These are phyloP conservation scores for Cyanistes caeruleus DNA, from an alignment of 2,113 vertebrate species.

Conservation along the genomic window DNA sequence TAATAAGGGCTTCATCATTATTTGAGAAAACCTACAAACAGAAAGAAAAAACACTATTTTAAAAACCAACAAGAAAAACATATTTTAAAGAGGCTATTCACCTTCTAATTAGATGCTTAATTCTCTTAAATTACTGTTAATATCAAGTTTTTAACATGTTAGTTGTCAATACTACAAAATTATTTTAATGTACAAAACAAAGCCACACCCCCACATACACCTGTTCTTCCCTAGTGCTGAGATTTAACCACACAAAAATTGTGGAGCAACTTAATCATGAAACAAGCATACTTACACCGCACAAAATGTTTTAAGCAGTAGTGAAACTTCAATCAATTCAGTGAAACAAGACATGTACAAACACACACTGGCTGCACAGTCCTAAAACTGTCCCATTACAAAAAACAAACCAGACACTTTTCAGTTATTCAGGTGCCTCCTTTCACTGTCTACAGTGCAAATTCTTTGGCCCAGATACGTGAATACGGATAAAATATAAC, in stretches of 20 bases:
- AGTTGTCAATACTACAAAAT: not conserved
- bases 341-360: not conserved
- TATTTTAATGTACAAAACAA: not conserved
- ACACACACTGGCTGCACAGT: not conserved
- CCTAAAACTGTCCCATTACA: not conserved
- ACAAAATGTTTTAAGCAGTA: not conserved
- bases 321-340: not conserved
- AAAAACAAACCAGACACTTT: not conserved
- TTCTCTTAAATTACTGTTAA: not conserved
- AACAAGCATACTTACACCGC: not conserved
- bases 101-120: not conserved
- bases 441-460: not conserved
- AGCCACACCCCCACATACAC: not conserved
- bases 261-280: not conserved
- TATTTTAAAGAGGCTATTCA: not conserved
- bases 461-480: not conserved
- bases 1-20: conserved; percentile 94
- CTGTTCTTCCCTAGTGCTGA: not conserved
- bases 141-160: not conserved
- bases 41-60: not conserved
- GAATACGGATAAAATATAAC: not conserved
- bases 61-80: not conserved
- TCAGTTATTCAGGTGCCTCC: not conserved
- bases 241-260: not conserved
- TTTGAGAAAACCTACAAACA: conserved; percentile 89